Evolutionary conservation across 53 echinoderm and acorn worm genomes (phyloP).

Genomic region (Henricia sp.): DNA sequence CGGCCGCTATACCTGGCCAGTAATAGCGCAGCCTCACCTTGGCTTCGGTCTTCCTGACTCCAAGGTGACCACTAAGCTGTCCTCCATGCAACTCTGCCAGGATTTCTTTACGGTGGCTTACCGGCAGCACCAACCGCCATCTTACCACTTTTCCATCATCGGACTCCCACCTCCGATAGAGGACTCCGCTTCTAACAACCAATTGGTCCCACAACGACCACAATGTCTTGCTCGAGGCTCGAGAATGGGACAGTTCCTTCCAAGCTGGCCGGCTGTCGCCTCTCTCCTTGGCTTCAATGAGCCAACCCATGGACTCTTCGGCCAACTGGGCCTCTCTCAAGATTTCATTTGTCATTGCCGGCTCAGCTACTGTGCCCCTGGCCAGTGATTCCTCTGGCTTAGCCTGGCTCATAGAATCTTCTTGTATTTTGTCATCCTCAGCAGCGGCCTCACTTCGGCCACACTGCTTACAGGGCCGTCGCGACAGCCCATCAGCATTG

Average conservation of each 20-base stretch:
- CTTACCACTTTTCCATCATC: not conserved
- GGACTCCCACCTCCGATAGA: constrained; percentile 4
- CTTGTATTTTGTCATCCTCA: too few relatives aligned
- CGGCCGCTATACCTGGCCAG: constrained; percentile 57
- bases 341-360: not conserved
- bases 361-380: not conserved
- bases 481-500: constrained; percentile 2
- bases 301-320: not conserved
- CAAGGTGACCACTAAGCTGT: not conserved
- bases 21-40: constrained; percentile 53
- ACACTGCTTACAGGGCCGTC: constrained; percentile 6
- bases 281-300: not conserved
- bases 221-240: not conserved
- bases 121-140: constrained; percentile 2
- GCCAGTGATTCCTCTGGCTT: not conserved
- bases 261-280: not conserved
- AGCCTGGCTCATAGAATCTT: too few relatives aligned
- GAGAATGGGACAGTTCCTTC: not conserved
- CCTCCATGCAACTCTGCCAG: not conserved
- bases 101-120: not conserved
- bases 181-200: not conserved
- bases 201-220: constrained; percentile 2
- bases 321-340: constrained; percentile 3
- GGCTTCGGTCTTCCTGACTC: constrained; percentile 49
- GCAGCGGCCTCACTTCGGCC: constrained; percentile 37